These are phyloP conservation scores for Euthynnus affinis DNA, from an alignment of 2,797 vertebrate species.

Conservation along the genomic window DNA sequence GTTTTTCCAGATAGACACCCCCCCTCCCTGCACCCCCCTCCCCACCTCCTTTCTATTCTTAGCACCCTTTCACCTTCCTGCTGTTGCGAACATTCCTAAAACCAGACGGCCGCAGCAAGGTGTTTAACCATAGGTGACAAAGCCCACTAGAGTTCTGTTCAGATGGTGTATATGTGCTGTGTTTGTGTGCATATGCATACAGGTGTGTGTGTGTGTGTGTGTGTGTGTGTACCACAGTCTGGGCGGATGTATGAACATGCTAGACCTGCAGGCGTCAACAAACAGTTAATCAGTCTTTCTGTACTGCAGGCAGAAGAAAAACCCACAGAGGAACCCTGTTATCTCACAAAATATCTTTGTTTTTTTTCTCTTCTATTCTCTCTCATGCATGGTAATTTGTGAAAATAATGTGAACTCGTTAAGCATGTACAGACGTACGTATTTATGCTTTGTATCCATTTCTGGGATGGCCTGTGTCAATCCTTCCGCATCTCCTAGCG, in stretches of 20 bases:
- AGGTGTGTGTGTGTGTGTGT: conserved; percentile 39
- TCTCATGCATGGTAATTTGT: conserved; percentile 33
- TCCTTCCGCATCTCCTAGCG: conserved; percentile 1
- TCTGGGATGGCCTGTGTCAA: conserved; percentile 29
- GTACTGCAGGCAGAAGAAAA: conserved; percentile 49
- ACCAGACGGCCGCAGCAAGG: conserved; percentile 70
- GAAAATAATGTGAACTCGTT: conserved; percentile 27
- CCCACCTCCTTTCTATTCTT: conserved; percentile 16
- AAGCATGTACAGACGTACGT: neutral
- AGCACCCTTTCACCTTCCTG: conserved; percentile 64
- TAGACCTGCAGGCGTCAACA: conserved; percentile 76
- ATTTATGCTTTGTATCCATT: conserved; percentile 8
- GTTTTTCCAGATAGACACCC: conserved; percentile 60
- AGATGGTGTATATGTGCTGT: conserved; percentile 13
- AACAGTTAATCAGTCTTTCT: conserved; percentile 73
- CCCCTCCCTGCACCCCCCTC: conserved; percentile 41
- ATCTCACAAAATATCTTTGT: conserved; percentile 50
- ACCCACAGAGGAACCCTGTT: conserved; percentile 55
- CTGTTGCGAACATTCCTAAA: conserved; percentile 72
- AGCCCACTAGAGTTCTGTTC: conserved; percentile 58
- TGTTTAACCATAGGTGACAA: conserved; percentile 73
- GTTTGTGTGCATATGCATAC: conserved; percentile 9
- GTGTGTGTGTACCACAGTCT: conserved; percentile 49
- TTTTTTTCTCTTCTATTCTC: conserved; percentile 13
- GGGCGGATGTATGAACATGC: conserved; percentile 65